phyloP scores from a whole-genome alignment of 2,113 vertebrate species.

The Dicerorhinus sumatrensis region DNA sequence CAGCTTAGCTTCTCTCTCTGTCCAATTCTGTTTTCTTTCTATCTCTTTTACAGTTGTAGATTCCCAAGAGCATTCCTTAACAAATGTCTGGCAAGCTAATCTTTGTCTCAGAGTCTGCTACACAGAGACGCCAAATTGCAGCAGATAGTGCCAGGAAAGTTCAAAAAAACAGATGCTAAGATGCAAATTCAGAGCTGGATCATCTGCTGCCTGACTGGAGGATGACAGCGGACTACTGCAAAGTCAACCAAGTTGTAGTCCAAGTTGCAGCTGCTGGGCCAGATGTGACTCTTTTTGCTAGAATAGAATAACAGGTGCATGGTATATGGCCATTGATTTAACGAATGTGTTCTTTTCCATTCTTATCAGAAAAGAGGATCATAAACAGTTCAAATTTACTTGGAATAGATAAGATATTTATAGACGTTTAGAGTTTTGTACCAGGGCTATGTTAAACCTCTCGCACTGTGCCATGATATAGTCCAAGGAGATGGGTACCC shows the following conservation, averaged over 20 bases:
- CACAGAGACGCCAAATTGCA: neutral
- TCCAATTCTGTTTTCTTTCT: neutral
- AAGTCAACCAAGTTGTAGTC: neutral
- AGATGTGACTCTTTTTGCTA: neutral
- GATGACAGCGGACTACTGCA: neutral
- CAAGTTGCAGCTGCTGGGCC: neutral
- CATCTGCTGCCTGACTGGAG: neutral
- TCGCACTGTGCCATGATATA: neutral
- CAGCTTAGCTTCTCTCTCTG: neutral
- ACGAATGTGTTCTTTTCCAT: neutral
- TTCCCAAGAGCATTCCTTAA: neutral
- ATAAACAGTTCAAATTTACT: neutral
- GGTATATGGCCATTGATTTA: too few species aligned
- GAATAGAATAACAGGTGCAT: neutral
- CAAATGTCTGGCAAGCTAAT: conserved; percentile 36
- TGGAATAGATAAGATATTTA: neutral
- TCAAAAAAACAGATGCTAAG: conserved; percentile 49
- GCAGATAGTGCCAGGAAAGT: conserved; percentile 34
- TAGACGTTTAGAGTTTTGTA: neutral
- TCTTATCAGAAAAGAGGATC: neutral
- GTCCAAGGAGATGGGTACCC: neutral
- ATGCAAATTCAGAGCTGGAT: neutral
- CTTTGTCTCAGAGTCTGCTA: conserved; percentile 10
- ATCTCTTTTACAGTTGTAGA: neutral
- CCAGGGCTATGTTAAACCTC: neutral